Evolutionary conservation across 2,113 vertebrate genomes (phyloP).

Genomic region (Ammospiza nelsoni): DNA sequence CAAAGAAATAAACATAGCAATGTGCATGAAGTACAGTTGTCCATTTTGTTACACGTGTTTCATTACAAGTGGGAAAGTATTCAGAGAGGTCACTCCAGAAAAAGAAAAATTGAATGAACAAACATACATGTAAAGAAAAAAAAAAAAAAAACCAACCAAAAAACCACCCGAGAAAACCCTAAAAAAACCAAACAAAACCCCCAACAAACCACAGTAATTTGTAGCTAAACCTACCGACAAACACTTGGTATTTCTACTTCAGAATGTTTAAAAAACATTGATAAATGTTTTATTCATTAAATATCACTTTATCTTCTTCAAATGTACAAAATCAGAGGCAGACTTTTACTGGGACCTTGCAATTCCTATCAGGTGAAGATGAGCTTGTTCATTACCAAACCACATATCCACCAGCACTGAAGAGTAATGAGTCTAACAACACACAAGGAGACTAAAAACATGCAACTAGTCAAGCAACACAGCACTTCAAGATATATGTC

Average conservation of each 20-base stretch:
- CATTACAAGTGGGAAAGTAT: background rate
- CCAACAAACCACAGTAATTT: background rate
- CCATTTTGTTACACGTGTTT: background rate
- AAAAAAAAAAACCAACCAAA: too few relatives aligned
- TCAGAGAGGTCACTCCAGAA: background rate
- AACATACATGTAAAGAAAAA: background rate
- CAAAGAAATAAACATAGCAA: background rate
- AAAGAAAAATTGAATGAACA: background rate
- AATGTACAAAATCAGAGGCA: background rate
- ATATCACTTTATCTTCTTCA: background rate
- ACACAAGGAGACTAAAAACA: background rate
- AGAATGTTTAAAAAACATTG: background rate
- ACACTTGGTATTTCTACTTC: background rate
- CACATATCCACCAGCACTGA: background rate
- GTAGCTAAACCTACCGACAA: background rate
- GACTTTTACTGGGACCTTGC: background rate
- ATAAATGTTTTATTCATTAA: background rate
- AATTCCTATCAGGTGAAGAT: background rate
- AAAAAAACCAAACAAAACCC: accelerated
- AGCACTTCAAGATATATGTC: background rate
- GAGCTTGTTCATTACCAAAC: background rate
- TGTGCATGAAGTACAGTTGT: background rate
- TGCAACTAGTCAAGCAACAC: accelerated
- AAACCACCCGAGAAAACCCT: background rate
- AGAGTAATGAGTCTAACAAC: background rate